Base-by-base conservation (phyloP, 2,797 vertebrate genomes). In the Rhyacichthys aspro region DNA sequence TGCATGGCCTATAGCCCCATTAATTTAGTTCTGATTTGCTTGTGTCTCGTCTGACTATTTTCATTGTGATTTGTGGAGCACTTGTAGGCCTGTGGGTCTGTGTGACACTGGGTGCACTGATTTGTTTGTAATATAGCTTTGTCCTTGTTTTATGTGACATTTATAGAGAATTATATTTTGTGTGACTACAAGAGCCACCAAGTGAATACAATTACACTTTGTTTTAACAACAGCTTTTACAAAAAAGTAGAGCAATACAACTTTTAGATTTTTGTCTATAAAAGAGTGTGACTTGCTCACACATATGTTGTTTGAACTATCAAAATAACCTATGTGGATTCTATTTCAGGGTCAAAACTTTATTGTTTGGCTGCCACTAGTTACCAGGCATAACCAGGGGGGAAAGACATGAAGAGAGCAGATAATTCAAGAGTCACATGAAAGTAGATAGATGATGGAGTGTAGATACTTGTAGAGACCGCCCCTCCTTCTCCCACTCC, bases 391-490 rank as follows among this genome's bases (percentile, higher is more conserved):
- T 83, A 89, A 83, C 82, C 83, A 85, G 80, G 77, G 74, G 78
- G 77, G 63, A 70, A 74, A 77, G 75, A 72, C 74, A 59, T 36
- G 55, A 64, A 65, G 63, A 67, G 76, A 78, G 72, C 69, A 34
- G 74, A 86, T 88, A 80, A 88, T 88, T 88, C 87, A 87, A 86
- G 79, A 86, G 80, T 80, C 78, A 86, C 80, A 90, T 89, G 82
- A 90, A 90, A 90, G 87, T 46, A 71, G 74, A 78, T 76, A 76
- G 79, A 88, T 85, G 86, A 88, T 82, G 79, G 85, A 82, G 85
- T 85, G 79, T 86, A 88, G 82, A 88, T 86, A 88, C 83, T 81
- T 78, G 79, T 73, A 82, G 70, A 87, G 78, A 80, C 46, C 62
- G 55, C 54, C 48, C 59, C 58, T 55, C 56, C 55, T 67, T 19